Evolutionary conservation across 64 coral and sea anemone species (phyloP).

Genomic region (Pocillopora verrucosa): DNA sequence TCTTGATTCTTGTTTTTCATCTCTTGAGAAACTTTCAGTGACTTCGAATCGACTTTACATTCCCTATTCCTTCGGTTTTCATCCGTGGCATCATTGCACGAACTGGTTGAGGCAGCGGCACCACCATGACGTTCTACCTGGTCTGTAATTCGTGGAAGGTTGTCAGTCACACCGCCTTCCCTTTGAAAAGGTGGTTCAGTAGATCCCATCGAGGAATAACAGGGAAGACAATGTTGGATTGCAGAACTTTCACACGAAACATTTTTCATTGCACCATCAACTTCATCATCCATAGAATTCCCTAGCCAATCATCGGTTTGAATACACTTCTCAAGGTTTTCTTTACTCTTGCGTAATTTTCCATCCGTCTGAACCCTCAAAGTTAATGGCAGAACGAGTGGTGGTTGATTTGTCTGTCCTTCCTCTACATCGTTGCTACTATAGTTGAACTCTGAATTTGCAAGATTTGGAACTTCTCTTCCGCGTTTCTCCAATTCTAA

Average conservation of each 20-base stretch:
- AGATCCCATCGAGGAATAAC: neutral
- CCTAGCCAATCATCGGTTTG: no score
- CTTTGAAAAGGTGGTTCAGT: neutral
- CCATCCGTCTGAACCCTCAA: no score
- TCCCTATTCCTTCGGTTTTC: neutral
- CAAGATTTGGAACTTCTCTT: neutral
- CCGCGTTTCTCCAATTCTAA: neutral
- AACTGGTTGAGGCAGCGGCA: neutral
- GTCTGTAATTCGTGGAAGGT: neutral
- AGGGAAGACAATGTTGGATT: neutral
- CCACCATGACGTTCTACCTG: neutral
- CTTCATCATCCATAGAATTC: no score
- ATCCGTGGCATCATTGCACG: neutral
- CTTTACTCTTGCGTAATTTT: no score
- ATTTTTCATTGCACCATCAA: no score
- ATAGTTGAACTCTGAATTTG: neutral
- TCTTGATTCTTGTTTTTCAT: neutral
- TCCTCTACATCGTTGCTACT: neutral
- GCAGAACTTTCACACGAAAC: neutral
- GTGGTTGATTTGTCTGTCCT: neutral
- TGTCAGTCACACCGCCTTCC: neutral
- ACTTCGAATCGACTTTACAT: neutral
- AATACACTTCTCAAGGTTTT: no score
- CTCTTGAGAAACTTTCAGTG: neutral
- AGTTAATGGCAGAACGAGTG: no score